phyloP scores from a whole-genome alignment of 2,797 vertebrate species.

The Phalanger gymnotis region DNA sequence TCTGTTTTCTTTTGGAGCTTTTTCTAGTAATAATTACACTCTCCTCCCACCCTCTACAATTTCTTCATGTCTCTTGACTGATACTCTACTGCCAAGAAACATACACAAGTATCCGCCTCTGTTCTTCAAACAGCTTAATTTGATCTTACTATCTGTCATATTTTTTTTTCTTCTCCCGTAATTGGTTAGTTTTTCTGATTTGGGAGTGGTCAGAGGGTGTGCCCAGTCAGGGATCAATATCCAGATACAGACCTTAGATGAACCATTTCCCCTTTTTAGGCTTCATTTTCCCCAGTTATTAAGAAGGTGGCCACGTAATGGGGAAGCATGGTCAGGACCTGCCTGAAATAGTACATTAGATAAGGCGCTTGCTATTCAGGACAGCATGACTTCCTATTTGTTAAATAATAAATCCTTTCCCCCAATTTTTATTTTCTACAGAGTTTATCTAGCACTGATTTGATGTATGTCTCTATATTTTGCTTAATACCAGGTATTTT shows the following conservation, averaged over 20 bases:
- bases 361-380: background rate
- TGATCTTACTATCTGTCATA: background rate
- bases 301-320: background rate
- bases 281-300: background rate
- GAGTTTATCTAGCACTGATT: background rate
- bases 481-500: background rate
- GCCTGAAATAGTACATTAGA: background rate
- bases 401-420: background rate
- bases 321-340: background rate
- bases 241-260: background rate
- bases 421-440: background rate
- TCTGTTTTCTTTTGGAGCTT: slow-evolving; percentile 16
- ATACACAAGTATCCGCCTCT: background rate
- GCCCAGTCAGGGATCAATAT: background rate
- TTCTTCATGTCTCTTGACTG: background rate
- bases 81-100: background rate
- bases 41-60: background rate
- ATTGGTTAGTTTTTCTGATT: background rate
- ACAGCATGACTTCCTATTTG: background rate
- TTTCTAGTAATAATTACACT: background rate
- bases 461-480: background rate
- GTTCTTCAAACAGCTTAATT: background rate
- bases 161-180: background rate
- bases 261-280: background rate
- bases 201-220: background rate